A percentile compares a stretch with the other conserved stretches of the same genome.
These are phyloP conservation scores for Nannospalax galili DNA, from an alignment of 2,113 vertebrate species.

Conservation along the genomic window DNA sequence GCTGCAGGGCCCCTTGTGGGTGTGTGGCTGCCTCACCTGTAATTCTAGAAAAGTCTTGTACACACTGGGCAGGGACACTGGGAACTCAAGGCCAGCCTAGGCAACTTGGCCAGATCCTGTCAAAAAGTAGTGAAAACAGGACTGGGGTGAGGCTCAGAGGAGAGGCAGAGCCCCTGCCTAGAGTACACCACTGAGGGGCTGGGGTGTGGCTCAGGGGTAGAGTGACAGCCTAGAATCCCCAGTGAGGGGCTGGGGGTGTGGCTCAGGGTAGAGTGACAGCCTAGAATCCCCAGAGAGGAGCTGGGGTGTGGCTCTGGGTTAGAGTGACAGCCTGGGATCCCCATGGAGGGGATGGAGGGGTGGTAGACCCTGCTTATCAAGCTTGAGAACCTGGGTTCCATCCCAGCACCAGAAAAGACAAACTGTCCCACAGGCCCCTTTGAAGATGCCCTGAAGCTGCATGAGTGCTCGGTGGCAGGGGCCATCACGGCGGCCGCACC, in stretches of 20 bases:
- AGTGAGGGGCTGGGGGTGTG: not conserved
- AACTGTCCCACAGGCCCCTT: constrained; percentile 90
- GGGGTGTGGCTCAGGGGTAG: not conserved
- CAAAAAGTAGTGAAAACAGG: not conserved
- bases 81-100: not conserved
- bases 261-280: not conserved
- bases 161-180: not conserved
- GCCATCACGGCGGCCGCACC: constrained; percentile 1
- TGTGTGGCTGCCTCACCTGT: no score
- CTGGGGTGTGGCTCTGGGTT: not conserved
- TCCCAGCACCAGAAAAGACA: not conserved
- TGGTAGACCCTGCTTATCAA: not conserved
- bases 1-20: not conserved
- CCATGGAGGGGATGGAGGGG: no score
- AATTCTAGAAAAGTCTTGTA: no score
- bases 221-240: not conserved
- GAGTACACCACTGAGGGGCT: not conserved
- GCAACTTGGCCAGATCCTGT: not conserved
- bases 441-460: constrained; percentile 96
- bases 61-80: not conserved
- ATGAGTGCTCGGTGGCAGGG: constrained; percentile 85
- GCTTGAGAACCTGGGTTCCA: not conserved
- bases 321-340: not conserved
- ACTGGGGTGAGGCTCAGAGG: not conserved
- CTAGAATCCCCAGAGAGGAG: not conserved